These are phyloP conservation scores for Cavia aperea DNA, from an alignment of 2,113 vertebrate species.

Conservation along the genomic window DNA sequence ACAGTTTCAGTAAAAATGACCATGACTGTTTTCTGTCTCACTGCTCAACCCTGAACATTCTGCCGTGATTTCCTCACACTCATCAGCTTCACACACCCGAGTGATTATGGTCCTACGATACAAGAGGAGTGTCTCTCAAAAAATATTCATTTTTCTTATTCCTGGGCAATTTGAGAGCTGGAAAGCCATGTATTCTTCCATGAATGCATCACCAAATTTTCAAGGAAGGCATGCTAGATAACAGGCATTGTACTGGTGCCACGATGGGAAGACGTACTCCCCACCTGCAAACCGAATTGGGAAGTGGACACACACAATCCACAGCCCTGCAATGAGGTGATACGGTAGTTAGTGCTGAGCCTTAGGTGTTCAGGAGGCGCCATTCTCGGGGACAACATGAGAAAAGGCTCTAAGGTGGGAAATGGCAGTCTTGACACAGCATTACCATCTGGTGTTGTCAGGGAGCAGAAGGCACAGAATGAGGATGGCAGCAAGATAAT, in stretches of 20 bases:
- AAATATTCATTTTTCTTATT: neutral
- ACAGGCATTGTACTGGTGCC: neutral
- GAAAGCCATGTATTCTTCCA: neutral
- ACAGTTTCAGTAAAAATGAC: constrained; percentile 27
- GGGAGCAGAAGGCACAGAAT: neutral
- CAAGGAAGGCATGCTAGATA: too few relatives aligned
- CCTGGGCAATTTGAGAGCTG: neutral
- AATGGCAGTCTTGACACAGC: neutral
- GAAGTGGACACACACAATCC: neutral
- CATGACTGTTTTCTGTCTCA: constrained; percentile 1
- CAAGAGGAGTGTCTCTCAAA: neutral
- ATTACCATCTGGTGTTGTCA: neutral
- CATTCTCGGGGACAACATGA: neutral
- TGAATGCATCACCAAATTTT: neutral
- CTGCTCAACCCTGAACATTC: neutral
- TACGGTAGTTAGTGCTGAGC: neutral
- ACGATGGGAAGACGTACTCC: neutral
- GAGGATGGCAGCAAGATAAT: neutral
- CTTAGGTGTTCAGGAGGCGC: neutral
- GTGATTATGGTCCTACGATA: neutral
- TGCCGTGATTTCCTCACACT: neutral
- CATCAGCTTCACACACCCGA: neutral
- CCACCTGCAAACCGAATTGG: neutral
- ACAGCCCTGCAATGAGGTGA: neutral
- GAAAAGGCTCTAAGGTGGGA: neutral